Evolutionary conservation across 1,140 invertebrate species (phyloP).

Genomic region (Listronotus oregonensis): DNA sequence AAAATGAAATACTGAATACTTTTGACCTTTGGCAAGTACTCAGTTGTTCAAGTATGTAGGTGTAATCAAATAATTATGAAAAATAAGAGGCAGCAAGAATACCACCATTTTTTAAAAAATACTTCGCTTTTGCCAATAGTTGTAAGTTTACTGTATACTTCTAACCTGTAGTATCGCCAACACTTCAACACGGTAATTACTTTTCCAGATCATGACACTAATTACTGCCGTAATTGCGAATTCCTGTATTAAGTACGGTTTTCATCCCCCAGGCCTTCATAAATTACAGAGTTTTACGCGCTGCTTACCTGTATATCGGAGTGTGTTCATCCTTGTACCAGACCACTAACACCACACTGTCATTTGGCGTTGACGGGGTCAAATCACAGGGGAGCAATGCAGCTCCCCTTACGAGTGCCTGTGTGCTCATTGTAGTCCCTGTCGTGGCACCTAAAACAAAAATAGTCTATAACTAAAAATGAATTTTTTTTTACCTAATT

Average conservation of each 20-base stretch:
- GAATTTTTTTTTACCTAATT: no score
- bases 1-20: no score
- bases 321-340: conserved; percentile 71
- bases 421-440: conserved; percentile 48
- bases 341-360: conserved; percentile 67
- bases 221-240: conserved; percentile 14
- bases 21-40: no score
- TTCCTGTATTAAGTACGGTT: conserved; percentile 16
- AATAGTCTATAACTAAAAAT: conserved; percentile 24
- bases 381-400: conserved; percentile 70
- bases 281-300: conserved; percentile 11
- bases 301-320: conserved; percentile 67
- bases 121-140: no score
- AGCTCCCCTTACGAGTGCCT: conserved; percentile 64
- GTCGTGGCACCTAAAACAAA: conserved; percentile 59
- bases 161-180: no score
- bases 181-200: conserved; percentile 2
- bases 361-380: conserved; percentile 61
- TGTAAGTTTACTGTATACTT: no score
- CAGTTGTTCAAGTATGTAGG: no score
- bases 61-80: no score
- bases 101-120: no score
- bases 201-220: conserved; percentile 10
- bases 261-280: conserved; percentile 9
- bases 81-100: no score